Base-by-base conservation (phyloP, 2,797 vertebrate genomes). In the Coregonus suidteri region DNA sequence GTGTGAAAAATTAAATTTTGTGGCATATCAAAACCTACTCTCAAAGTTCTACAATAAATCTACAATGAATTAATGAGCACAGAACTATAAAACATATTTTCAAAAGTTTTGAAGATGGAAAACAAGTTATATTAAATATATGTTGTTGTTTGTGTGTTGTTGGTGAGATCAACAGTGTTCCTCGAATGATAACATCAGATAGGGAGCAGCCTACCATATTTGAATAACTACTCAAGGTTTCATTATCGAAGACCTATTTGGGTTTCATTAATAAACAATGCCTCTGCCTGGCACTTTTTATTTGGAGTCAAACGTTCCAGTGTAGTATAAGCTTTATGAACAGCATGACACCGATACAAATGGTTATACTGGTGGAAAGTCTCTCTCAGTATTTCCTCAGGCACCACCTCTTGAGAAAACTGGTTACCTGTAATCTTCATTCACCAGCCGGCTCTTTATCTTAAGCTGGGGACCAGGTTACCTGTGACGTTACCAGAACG, bases 301-400 rank as follows among this genome's bases (percentile, higher is more conserved):
- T 67, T 6, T 62, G 56, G 56, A 62, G 56, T 62, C 56, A 62
- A 62, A 62, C 56, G 56, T 62, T 62, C 56, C n/a, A 62, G 56
- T 62, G 56, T 4, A 6, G 2, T 62, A 62, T 9, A 9, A 7
- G 6, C 56, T 20, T n/a, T 20, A 20, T n/a, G 54, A n/a, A 18
- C 62, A 65, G 1, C 13, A n/a, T 65, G 9, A 65, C 62, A 65
- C 30, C 20, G 64, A 66, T 66, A 30, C 64, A 30, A 66, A 11
- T 66, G 25, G 30, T 66, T 30, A 47, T 47, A 25, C 62, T 65
- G 13, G 16, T 30, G 25, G 53, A 56, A 56, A 56, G 18, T 7
- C 54, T n/a, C 54, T 6, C 4, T 6, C 54, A 7, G 1, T 3
- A 20, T 59, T 59, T 59, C 1, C 64, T 66, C 14, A 31, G 9